These are phyloP conservation scores for Loris lydekkerianus DNA, from an alignment of 2,797 vertebrate genomes.

Conservation along the genomic window DNA sequence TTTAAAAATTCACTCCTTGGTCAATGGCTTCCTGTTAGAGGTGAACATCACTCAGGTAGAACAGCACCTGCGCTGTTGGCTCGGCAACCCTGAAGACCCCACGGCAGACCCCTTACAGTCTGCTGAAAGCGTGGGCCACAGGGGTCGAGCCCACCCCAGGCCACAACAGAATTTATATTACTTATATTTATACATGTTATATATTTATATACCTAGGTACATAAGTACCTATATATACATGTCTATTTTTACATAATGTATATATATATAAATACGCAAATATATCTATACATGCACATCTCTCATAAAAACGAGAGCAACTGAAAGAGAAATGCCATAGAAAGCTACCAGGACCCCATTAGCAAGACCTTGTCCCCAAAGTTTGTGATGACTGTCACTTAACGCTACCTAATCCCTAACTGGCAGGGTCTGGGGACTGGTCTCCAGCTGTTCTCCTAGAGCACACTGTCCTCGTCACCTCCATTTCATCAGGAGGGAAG, in stretches of 20 bases:
- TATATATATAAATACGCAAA: neutral
- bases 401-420: neutral
- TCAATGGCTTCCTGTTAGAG: neutral
- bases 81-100: neutral
- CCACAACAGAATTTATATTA: neutral
- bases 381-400: neutral
- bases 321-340: neutral
- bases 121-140: neutral
- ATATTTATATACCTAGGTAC: neutral
- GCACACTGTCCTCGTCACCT: neutral
- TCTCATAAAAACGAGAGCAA: conserved; percentile 15
- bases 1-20: neutral
- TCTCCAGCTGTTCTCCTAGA: neutral
- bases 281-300: neutral
- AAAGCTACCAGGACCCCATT: neutral
- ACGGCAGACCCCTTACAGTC: neutral
- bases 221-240: too few species aligned
- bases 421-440: neutral
- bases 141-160: neutral
- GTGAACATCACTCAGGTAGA: neutral
- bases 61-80: neutral
- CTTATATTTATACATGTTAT: neutral
- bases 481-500: neutral
- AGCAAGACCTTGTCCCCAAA: neutral
- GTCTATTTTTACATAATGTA: neutral